Evolutionary conservation across 2,113 vertebrate genomes (phyloP), one percentile per base, ranked within the genome.

Genomic region (Saiga tatarica): DNA sequence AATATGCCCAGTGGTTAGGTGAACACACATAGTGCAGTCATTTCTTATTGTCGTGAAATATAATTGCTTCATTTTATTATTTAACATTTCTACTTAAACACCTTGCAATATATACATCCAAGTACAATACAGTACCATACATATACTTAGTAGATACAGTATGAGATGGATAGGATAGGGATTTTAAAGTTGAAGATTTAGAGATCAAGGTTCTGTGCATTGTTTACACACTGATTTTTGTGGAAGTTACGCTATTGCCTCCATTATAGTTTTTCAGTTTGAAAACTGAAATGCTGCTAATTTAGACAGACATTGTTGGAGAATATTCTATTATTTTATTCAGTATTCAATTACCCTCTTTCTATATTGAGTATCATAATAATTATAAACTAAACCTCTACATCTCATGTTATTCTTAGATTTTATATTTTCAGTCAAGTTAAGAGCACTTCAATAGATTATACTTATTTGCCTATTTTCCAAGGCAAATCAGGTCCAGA

Each of bases 221-320:
- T 7, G 7, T 96, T 93, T 60, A 82, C 23, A 53, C 25, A 45
- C 26, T 95, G 60, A 79, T 87, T 97, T 97, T 91, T 94, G 5
- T 91, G 42, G 53, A 67, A 59, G 2, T 52, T 91, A 71, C 67
- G 47, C 45, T 83, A 23, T 4, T 87, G 83, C 15, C 9, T 28
- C 14, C 1, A 67, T 55, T 50, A 67, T 2, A 85, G 36, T 85
- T 89, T 82, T 96, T 94, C 17, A n/a, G 19, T 28, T 95, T 85
- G 62, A 89, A 95, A 88, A 89, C 10, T 59, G 15, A 60, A 94
- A 57, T 47, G n/a, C 76, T 87, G 81, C 1, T 59, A 83, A 96
- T 17, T 26, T 74, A 71, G 42, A 5, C 21, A 90, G 23, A 57
- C 13, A n/a, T 53, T 89, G 30, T 93, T 92, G 78, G 12, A 97